phyloP scores from a whole-genome alignment of 2,888 invertebrate species.

The Orthonychiurus folsomi region DNA sequence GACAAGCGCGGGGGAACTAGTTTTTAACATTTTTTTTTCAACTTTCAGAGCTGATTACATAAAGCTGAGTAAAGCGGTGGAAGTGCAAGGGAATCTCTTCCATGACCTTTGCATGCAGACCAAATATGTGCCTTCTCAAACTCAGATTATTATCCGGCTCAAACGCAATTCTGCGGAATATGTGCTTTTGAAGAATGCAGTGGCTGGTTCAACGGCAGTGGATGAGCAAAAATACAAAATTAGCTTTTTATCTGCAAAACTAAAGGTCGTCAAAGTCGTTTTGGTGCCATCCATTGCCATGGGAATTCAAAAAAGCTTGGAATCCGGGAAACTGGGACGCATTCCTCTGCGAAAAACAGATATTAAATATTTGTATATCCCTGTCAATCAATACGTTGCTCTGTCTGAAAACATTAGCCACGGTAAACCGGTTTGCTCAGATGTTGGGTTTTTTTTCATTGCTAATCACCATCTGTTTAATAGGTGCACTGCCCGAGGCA shows the following conservation, averaged over 20 bases:
- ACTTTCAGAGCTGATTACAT: no score
- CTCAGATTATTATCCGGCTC: neutral
- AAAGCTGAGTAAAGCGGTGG: neutral
- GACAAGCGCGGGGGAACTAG: no score
- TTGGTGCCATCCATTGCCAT: neutral
- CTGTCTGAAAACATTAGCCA: neutral
- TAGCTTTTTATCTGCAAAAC: neutral
- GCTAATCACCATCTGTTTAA: no score
- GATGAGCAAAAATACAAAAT: neutral
- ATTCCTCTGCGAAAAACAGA: conserved; percentile 1
- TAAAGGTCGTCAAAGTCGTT: neutral
- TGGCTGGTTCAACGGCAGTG: neutral
- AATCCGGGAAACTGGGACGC: neutral
- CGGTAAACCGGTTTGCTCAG: neutral
- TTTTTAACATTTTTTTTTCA: no score
- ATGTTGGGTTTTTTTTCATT: no score
- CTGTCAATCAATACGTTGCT: neutral
- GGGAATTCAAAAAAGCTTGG: neutral
- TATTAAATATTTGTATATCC: neutral
- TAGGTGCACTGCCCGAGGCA: neutral
- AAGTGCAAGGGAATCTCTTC: neutral
- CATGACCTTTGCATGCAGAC: neutral
- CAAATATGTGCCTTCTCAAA: neutral
- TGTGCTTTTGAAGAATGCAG: neutral
- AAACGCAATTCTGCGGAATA: neutral